Evolutionary conservation across 92 coral and sea anemone species (phyloP).

Genomic region (Umimayanthus kanabou): DNA sequence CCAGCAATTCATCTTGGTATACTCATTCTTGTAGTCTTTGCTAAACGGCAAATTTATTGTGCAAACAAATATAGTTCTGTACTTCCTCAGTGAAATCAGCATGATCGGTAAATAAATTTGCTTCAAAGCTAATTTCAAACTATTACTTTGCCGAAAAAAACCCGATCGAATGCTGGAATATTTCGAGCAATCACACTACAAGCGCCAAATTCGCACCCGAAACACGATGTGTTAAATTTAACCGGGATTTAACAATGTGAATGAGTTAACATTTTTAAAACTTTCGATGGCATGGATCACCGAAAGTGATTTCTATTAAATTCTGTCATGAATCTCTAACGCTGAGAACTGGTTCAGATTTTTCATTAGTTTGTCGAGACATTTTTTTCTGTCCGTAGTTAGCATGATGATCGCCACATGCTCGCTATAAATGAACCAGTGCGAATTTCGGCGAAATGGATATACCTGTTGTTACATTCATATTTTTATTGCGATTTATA

Average conservation of each 20-base stretch:
- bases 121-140: conserved; percentile 3
- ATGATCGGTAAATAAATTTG: not conserved
- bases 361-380: not conserved
- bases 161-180: conserved; percentile 1
- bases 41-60: not conserved
- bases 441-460: not conserved
- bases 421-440: conserved; percentile 10
- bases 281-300: not conserved
- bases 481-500: not conserved
- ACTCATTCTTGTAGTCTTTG: not conserved
- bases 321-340: no score
- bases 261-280: not conserved
- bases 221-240: not conserved
- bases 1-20: no score
- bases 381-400: not conserved
- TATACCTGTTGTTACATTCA: conserved; percentile 1
- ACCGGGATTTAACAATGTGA: not conserved
- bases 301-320: not conserved
- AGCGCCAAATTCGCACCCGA: not conserved
- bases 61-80: not conserved
- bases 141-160: not conserved
- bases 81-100: conserved; percentile 9
- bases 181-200: not conserved
- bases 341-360: conserved; percentile 7
- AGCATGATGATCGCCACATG: no score